phyloP scores from a whole-genome alignment of 1,140 invertebrate genomes.

The Mya arenaria region DNA sequence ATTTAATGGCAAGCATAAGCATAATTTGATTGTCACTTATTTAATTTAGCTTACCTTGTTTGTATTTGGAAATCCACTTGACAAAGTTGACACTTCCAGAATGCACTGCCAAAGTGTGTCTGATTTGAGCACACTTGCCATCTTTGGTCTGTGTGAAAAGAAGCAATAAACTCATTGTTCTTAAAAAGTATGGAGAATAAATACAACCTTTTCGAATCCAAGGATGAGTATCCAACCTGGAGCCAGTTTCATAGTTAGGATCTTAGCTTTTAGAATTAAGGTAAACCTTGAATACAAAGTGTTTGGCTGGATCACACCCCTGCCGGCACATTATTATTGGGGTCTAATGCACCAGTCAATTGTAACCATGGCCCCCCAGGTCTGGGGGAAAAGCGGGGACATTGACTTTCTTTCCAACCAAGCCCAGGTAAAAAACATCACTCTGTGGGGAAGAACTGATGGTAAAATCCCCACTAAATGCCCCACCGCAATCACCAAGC shows the following conservation, averaged over 20 bases:
- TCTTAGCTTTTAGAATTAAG: not conserved
- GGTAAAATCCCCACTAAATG: too few relatives aligned
- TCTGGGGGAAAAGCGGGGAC: too few relatives aligned
- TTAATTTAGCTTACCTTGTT: constrained; percentile 30
- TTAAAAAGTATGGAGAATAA: not conserved
- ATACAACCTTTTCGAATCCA: not conserved
- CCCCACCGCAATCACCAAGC: too few relatives aligned
- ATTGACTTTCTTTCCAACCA: too few relatives aligned
- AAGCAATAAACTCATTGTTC: not conserved
- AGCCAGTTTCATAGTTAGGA: not conserved
- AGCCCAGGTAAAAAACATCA: too few relatives aligned
- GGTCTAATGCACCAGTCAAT: too few relatives aligned
- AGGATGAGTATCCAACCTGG: not conserved
- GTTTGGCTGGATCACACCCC: too few relatives aligned
- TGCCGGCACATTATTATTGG: too few relatives aligned
- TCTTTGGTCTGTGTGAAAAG: not conserved
- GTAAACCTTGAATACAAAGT: not conserved
- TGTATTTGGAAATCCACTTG: constrained; percentile 85
- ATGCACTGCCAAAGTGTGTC: constrained; percentile 83
- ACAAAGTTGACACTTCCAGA: constrained; percentile 88
- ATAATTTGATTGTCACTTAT: not conserved
- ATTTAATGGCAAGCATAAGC: not conserved
- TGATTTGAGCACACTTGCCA: constrained; percentile 53
- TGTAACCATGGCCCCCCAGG: too few relatives aligned
- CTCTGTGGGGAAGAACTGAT: too few relatives aligned